Conservation (phyloP, 2,113 vertebrate species). For the Trogon surrucura region DNA sequence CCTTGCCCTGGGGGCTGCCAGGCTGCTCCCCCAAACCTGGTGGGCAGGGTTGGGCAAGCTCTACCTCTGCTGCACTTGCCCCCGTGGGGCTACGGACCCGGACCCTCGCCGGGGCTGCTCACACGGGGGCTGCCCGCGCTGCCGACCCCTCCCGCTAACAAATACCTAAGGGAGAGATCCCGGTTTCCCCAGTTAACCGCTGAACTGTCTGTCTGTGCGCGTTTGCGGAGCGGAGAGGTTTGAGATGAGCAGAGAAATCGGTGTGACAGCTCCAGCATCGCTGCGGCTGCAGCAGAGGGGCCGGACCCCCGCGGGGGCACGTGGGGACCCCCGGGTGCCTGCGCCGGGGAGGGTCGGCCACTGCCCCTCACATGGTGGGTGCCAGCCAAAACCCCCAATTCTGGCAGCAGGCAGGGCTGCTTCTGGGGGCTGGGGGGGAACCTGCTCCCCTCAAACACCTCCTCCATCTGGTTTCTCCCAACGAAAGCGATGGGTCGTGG, state of each 20-base stretch:
- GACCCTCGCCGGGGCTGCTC: not conserved
- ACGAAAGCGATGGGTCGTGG: accelerated
- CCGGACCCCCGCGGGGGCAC: not conserved
- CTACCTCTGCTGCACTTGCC: not conserved
- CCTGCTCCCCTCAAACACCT: accelerated
- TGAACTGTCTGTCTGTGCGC: not conserved
- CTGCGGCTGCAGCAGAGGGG: not conserved
- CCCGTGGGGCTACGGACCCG: accelerated
- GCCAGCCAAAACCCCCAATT: not conserved
- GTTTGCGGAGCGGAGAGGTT: not conserved
- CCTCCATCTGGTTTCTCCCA: not conserved
- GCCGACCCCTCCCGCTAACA: accelerated
- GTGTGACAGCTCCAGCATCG: constrained; percentile 38
- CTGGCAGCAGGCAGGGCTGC: not conserved
- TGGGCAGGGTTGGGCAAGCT: not conserved
- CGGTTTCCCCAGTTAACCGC: not conserved
- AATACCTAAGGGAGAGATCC: not conserved
- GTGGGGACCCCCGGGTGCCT: not conserved
- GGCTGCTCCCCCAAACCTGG: not conserved
- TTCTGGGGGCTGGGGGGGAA: not conserved
- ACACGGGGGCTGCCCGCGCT: not conserved
- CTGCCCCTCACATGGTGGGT: accelerated
- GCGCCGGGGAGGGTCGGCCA: not conserved
- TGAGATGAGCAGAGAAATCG: constrained; percentile 59
- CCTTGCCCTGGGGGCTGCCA: not conserved